Evolutionary conservation across 37 sponge, comb jelly and placozoan genomes (phyloP).

Genomic region (Beroe ovata): DNA sequence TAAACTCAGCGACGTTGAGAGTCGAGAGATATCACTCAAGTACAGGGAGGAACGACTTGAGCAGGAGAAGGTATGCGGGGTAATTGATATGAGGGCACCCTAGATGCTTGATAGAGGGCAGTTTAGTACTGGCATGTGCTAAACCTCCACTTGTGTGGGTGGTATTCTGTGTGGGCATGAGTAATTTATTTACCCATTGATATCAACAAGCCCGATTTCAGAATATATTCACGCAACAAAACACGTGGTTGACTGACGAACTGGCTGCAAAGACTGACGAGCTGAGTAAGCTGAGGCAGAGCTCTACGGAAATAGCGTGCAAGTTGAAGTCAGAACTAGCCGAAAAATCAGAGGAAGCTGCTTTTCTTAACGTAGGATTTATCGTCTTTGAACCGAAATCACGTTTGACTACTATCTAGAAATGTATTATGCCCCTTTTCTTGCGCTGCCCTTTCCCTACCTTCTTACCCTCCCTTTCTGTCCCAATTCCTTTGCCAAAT

Average conservation of each 20-base stretch:
- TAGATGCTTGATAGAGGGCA: no score
- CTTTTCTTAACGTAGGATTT: slow-evolving; percentile 38
- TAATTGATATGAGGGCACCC: no score
- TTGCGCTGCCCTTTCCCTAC: no score
- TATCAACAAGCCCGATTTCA: neutral
- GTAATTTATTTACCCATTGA: no score
- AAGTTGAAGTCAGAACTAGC: slow-evolving; percentile 49
- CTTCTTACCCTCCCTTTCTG: no score
- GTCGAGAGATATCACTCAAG: slow-evolving; percentile 43
- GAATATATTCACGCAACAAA: slow-evolving; percentile 36
- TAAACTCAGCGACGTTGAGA: slow-evolving; percentile 47
- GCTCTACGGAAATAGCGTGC: slow-evolving; percentile 5
- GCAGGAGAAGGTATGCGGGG: slow-evolving; percentile 53
- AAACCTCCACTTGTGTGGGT: no score
- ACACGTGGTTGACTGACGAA: slow-evolving; percentile 34
- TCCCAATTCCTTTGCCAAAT: no score
- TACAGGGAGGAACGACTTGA: slow-evolving; percentile 27
- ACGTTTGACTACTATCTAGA: no score
- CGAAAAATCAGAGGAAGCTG: slow-evolving; percentile 12
- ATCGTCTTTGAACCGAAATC: neutral
- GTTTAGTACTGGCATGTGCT: no score
- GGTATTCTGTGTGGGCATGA: no score
- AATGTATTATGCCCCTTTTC: no score
- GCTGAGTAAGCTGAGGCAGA: slow-evolving; percentile 21
- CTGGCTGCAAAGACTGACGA: slow-evolving; percentile 22